Evolutionary conservation across 2,888 invertebrate genomes (phyloP), one percentile per base, ranked within the genome.

Genomic region (Cremastinae sp.): DNA sequence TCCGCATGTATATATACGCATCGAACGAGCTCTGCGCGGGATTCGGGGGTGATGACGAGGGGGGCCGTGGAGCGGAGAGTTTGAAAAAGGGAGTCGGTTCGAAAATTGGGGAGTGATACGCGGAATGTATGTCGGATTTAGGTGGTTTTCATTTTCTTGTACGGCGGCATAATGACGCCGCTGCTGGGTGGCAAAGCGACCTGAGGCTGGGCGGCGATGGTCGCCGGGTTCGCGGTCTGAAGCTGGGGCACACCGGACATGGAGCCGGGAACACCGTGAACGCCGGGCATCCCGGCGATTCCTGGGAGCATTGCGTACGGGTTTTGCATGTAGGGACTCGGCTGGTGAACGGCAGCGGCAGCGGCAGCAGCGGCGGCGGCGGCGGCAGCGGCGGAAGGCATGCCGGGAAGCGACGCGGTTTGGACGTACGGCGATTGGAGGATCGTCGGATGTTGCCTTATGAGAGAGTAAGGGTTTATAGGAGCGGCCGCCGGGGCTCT

Each of bases 101-200:
- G n/a, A 9, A 0, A 58, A 43, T 59, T 45, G 1, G 43, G 9
- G 9, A 41, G n/a, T n/a, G n/a, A 45, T 14, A 2, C 7, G 1
- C 3, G 10, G 45, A 45, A 12, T 16, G 2, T 45, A n/a, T n/a
- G n/a, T 64, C 56, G 20, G 58, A 68, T 86, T 92, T 94, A 95
- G 89, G 94, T 96, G 85, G 96, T 96, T 92, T 96, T 96, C 94
- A 96, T 94, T 92, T 96, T 96, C 91, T 96, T 96, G 91, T 95
- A 96, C 73, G 96, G 96, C 90, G 96, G 96, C 88, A 95, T 92
- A 18, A 93, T 93, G 84, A 87, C 83, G 83, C 89, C 85, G 82
- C 90, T 81, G 87, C 83, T 88, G 54, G 85, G 87, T 69, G 88
- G 90, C 12, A 91, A 89, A 4, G 90, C 89, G 9, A 91, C 90